These are phyloP conservation scores for Agapetus fuscipes DNA, from an alignment of 2,888 invertebrate species.

Conservation along the genomic window DNA sequence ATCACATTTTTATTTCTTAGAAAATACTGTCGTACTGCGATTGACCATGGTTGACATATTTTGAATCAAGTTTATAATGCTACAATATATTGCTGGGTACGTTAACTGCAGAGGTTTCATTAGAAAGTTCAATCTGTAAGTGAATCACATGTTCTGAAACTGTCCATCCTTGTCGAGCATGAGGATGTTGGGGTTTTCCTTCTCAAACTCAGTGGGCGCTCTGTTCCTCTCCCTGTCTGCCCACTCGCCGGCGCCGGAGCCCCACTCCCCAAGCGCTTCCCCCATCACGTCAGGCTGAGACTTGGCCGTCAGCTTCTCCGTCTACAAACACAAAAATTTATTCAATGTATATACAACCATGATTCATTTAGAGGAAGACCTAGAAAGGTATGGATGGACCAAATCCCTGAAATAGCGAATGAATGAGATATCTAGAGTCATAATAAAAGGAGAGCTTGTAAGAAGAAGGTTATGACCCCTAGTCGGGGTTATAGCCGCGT, in stretches of 20 bases:
- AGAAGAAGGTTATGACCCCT: too few species aligned
- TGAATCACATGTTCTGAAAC: constrained; percentile 65
- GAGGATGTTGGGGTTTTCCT: constrained; percentile 69
- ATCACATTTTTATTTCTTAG: too few species aligned
- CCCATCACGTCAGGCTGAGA: constrained; percentile 63
- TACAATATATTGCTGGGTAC: too few species aligned
- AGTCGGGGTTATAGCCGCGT: too few species aligned
- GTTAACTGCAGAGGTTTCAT: too few species aligned
- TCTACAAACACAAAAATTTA: too few species aligned
- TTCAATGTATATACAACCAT: constrained; percentile 6
- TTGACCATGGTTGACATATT: too few species aligned
- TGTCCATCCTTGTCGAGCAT: constrained; percentile 64
- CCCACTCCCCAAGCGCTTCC: constrained; percentile 62
- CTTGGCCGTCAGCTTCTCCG: constrained; percentile 59
- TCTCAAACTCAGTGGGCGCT: constrained; percentile 67
- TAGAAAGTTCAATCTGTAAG: too few species aligned
- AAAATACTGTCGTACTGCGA: too few species aligned
- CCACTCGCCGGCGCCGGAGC: constrained; percentile 58
- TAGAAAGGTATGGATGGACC: not conserved
- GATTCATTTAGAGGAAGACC: not conserved
- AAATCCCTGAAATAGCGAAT: not conserved
- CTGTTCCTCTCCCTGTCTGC: constrained; percentile 58
- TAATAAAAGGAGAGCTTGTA: too few species aligned
- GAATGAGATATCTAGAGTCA: not conserved
- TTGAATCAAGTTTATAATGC: too few species aligned